These are phyloP conservation scores for human (Homo sapiens) DNA, from an alignment of 2,113 vertebrate genomes.

Conservation along the genomic window GRCh38 chr12:24229501-24230000, in stretches of 20 bases:
- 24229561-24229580: not conserved
- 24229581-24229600: not conserved
- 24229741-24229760: conserved; percentile 75
- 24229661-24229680: not conserved
- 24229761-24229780: conserved; percentile 79
- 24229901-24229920: conserved; percentile 56
- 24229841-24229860: conserved; percentile 34
- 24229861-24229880: conserved; percentile 24
- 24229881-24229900: conserved; percentile 28
- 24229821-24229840: conserved; percentile 75
- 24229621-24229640: conserved; percentile 4
- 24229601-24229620: conserved; percentile 14
- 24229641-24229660: not conserved
- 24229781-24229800: conserved; percentile 73
- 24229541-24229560: not conserved
- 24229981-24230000: conserved; percentile 57
- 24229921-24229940: conserved; percentile 52
- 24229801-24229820: conserved; percentile 74
- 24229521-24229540: not conserved
- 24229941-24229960: conserved; percentile 24
- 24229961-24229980: not conserved
- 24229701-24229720: not conserved
- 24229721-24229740: not conserved
- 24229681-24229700: conserved; percentile 40
- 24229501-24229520: not conserved